Evolutionary conservation across 1,140 invertebrate genomes (phyloP), one percentile per base, ranked within the genome.

Genomic region (Cardiocondyla obscurior): DNA sequence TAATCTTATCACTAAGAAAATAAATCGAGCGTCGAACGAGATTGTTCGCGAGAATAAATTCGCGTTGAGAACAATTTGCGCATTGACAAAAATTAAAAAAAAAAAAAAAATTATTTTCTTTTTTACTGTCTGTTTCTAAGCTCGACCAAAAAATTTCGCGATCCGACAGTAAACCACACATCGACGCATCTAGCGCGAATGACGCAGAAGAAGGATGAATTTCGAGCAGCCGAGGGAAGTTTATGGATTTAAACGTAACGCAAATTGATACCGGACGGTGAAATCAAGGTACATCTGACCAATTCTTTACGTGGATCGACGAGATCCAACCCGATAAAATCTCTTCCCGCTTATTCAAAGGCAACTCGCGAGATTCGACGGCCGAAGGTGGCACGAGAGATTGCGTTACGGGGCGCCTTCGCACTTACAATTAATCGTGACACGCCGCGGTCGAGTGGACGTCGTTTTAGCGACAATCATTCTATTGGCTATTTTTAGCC

Each of bases 401-500:
- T 79, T 69, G 62, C 62, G 62, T 79, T 69, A 69, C 86, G 76
- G n/a, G n/a, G 76, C 65, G 69, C 69, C 69, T 81, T 86, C 57
- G 72, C 73, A 67, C 81, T 73, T 60, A 77, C 60, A 77, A 73
- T 73, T 81, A 87, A 86, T 87, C 69, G 84, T 76, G 85, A 84
- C 83, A 89, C 84, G 74, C 82, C 86, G 85, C 82, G 82, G 84
- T 74, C 88, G 86, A 89, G 79, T 82, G 79, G 81, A 81, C 88
- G 85, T 88, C 79, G 46, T 79, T 90, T 88, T 86, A 88, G 82
- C 83, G 77, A 85, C 90, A 92, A 93, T 94, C 91, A 93, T 94
- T 89, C 91, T 91, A 93, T 93, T 93, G 90, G 92, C 92, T 94
- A 94, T 94, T 94, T 93, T 93, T 94, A 94, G 92, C 84, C 88